Base-by-base conservation (phyloP, 1,140 invertebrate species). In the Parapsyche elsis region DNA sequence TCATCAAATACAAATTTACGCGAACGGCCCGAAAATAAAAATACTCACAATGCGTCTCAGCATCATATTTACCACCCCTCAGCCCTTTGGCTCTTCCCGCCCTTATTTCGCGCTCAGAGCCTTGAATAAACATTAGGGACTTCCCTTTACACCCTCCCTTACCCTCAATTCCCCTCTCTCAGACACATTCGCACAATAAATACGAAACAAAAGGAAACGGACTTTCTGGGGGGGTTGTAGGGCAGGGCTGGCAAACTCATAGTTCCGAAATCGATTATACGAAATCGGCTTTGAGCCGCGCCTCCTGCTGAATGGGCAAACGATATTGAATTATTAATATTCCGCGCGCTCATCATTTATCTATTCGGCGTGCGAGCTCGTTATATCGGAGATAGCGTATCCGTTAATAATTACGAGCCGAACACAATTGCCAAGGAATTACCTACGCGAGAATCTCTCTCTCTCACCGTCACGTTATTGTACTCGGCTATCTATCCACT, bases 1-100 rank as follows among this genome's bases (percentile, higher is more conserved):
- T 77, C 75, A 77, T 77, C 75, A 77, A 77, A 77, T 64, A 77
- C 57, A 57, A 77, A 77, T 77, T 77, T 77, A 61, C 30, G 45
- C 71, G 38, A 24, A 67, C 76, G 59, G 21, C 26, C 61, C 14
- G 57, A 49, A 38, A 38, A 38, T 76, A 46, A 76, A 76, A 76
- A 46, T 53, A 78, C 44, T 16, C 76, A 46, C 76, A 30, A 71
- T 16, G 12, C 73, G 38, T 23, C 23, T 24, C 1, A 71, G 26
- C 61, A 30, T 79, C 77, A 79, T 79, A 79, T 79, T 78, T 78
- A 26, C 57, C 30, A 12, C 71, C 44, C 44, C 12, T 7, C 30
- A 4, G 38, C 30, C 49, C 30, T 16, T 14, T 77, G 19, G 12
- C 74, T 38, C 46, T 67, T 2, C 64, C 24, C 64, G 64, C 64